A percentile compares a stretch with the other conserved stretches of the same genome.
These are phyloP conservation scores for Cynaeus angustus DNA, from an alignment of 2,888 invertebrate genomes.

Conservation along the genomic window DNA sequence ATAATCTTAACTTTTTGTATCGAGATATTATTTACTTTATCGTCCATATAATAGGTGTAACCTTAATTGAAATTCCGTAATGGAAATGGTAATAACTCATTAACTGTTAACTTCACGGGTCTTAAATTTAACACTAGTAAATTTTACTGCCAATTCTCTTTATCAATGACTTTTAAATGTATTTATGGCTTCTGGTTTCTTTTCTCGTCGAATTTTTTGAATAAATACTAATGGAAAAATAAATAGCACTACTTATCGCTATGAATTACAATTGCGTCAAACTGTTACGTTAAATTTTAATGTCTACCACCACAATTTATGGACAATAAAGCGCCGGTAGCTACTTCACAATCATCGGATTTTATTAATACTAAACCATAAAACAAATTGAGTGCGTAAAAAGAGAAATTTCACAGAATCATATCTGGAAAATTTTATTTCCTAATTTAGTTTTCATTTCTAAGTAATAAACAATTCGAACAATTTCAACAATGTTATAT, in stretches of 20 bases:
- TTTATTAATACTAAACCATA: neutral
- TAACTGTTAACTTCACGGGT: conserved; percentile 1
- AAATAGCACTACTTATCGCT: no score
- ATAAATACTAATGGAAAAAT: no score
- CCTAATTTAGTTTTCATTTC: no score
- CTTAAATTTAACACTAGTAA: neutral
- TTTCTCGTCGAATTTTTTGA: no score
- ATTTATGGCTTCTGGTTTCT: neutral
- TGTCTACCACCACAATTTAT: neutral
- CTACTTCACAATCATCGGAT: neutral
- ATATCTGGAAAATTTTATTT: no score
- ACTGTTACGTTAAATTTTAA: no score
- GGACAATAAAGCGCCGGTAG: neutral
- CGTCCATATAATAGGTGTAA: neutral
- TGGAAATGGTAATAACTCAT: neutral
- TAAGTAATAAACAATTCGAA: no score
- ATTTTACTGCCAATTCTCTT: neutral
- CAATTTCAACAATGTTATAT: conserved; percentile 5
- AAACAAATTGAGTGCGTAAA: neutral
- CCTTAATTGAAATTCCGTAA: neutral
- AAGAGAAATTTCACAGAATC: no score
- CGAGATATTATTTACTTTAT: neutral
- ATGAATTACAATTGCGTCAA: no score
- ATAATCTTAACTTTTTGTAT: neutral
- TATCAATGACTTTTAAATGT: neutral